These are phyloP conservation scores for Tauraco hartlaubi DNA, from an alignment of 2,797 vertebrate species.

Conservation along the genomic window DNA sequence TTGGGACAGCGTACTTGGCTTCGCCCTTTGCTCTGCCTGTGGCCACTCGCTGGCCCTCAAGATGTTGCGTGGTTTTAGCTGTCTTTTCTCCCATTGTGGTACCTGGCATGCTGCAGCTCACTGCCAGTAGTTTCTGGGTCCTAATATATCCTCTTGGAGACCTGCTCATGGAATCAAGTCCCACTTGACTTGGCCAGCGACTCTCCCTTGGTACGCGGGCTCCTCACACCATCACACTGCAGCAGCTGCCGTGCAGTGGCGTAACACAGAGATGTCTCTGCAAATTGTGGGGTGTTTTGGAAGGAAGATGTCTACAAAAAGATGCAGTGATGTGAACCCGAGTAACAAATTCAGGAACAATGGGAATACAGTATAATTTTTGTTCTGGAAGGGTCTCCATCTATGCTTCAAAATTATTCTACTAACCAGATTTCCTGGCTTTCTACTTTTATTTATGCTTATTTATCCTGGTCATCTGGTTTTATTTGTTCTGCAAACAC, in stretches of 20 bases:
- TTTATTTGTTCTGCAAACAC: not conserved
- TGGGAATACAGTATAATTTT: not conserved
- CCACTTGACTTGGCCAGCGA: not conserved
- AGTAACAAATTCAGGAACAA: not conserved
- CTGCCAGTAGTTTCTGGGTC: not conserved
- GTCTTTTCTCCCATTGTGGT: not conserved
- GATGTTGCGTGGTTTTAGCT: not conserved
- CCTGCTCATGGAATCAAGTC: not conserved
- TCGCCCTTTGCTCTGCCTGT: not conserved
- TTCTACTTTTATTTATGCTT: not conserved
- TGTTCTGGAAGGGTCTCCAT: not conserved
- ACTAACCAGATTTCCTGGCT: not conserved
- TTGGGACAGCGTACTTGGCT: not conserved
- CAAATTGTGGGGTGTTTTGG: accelerated
- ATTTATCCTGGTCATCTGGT: not conserved
- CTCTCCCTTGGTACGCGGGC: not conserved
- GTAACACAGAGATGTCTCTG: not conserved
- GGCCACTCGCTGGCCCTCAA: not conserved
- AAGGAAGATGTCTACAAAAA: not conserved
- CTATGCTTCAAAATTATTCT: not conserved
- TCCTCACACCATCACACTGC: not conserved
- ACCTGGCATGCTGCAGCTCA: not conserved
- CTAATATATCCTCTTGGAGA: not conserved
- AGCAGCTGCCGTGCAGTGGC: not conserved
- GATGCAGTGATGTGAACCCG: not conserved